A percentile compares a stretch with the other conserved stretches of the same genome.
Conservation (phyloP, 2,113 vertebrate species). For the Nibea coibor region DNA sequence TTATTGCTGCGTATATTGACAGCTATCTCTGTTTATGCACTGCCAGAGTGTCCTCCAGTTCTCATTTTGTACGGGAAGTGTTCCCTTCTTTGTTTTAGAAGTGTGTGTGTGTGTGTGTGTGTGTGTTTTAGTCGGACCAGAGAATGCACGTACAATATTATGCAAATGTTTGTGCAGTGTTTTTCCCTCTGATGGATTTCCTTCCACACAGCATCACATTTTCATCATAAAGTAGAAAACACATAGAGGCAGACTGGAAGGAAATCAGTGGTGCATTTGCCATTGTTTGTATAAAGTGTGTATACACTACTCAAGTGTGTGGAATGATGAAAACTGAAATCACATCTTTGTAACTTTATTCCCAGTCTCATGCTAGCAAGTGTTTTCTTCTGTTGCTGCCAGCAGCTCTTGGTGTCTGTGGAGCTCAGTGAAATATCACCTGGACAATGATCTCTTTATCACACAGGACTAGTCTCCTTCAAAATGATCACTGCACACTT, state of each 20-base stretch:
- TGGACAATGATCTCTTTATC: background rate
- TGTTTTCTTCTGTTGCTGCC: background rate
- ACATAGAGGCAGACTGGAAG: background rate
- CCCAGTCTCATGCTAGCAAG: background rate
- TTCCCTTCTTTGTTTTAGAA: slow-evolving; percentile 1
- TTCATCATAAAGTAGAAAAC: background rate
- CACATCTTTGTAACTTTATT: background rate
- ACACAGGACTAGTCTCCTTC: background rate
- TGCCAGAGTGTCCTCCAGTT: slow-evolving; percentile 5
- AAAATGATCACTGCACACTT: slow-evolving; percentile 13
- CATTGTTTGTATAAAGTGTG: slow-evolving; percentile 20
- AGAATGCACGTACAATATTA: slow-evolving; percentile 20
- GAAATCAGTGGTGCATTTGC: slow-evolving; percentile 19
- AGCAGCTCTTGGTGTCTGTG: background rate
- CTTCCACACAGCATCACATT: slow-evolving; percentile 10
- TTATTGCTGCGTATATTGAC: slow-evolving; percentile 11
- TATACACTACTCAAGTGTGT: background rate
- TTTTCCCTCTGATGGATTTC: slow-evolving; percentile 20
- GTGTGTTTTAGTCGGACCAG: background rate
- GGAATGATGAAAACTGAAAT: slow-evolving; percentile 3
- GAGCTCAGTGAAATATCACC: background rate
- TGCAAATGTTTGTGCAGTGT: slow-evolving; percentile 22
- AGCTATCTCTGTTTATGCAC: slow-evolving; percentile 21
- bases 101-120: background rate
- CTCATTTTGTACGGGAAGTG: slow-evolving; percentile 3